Base-by-base conservation (phyloP, 2,888 invertebrate genomes). In the Yponomeuta sedellus region DNA sequence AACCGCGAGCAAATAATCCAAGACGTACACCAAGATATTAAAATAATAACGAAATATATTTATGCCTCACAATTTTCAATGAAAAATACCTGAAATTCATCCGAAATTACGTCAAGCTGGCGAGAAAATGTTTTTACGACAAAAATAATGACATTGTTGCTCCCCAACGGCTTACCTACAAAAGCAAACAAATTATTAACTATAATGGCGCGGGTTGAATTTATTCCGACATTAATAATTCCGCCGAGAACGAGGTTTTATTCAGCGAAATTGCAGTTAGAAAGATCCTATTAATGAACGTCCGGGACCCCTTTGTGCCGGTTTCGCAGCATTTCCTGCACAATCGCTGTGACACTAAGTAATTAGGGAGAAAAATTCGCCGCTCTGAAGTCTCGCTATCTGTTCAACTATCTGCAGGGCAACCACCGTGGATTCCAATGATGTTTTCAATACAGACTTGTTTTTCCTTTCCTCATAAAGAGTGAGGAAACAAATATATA, bases 211-310 rank as follows among this genome's bases (percentile, higher is more conserved):
- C 76, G 77, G 76, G 77, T 81, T 80, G 77, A 82, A 85, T 85
- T 79, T 81, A 79, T 79, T 74, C 81, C 81, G 83, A 86, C 89
- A 90, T 90, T 89, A 90, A 88, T 90, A 87, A 86, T 87, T 84
- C 85, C 80, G 77, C 76, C 76, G 80, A 77, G 80, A 76, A 77
- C 76, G 74, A 73, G 69, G 82, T 88, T 88, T 86, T 86, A 88
- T 89, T 88, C 88, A 88, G 81, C 80, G 77, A 85, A 84, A 88
- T 87, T 88, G 89, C 89, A 90, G 88, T 88, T 87, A 85, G 87
- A 87, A 85, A 87, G 89, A 89, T 87, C 85, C 88, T 90, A 90
- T 90, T 91, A 91, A 90, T 91, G 88, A 89, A 88, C 86, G 90
- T 89, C 87, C 81, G 82, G 76, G 77, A 73, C 75, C 79, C 81